Base-by-base conservation (phyloP, 2,888 invertebrate species). In the Seladonia tumulorum region DNA sequence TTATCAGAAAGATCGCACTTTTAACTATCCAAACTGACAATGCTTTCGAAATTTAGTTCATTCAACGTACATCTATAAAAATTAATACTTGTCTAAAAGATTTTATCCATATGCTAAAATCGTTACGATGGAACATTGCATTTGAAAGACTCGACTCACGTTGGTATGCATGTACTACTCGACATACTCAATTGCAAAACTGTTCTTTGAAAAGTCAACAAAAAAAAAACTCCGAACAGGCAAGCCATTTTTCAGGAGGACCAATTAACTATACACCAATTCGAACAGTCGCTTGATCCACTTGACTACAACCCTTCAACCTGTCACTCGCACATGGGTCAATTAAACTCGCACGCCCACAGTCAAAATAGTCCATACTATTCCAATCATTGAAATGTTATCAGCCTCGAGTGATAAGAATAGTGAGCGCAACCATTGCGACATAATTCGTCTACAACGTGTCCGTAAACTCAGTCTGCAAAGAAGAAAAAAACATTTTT, bases 341-440 rank as follows among this genome's bases (percentile, higher is more conserved):
- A 39, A 39, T 68, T 39, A 22, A 68, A 22, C 39, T n/a, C 39
- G 39, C 39, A 39, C 39, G 3, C n/a, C 18, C 12, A 39, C 39
- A 39, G 39, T 39, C 39, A 68, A 68, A 68, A 68, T 68, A 22
- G 68, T 22, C 39, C 35, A 66, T 35, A 7, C 66, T 35, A 66
- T 66, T 18, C 35, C 35, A 8, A 35, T 66, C 66, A 35, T 35
- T 18, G 4, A 66, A 66, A 66, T 18, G 66, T 66, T 66, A 66
- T 66, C 66, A 66, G 66, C 29, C 66, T 66, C 16, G 16, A 66
- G 35, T 66, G 18, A 66, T 66, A 18, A 66, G 66, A 66, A 66
- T 66, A 18, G 8, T 8, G 25, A 14, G 60, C 60, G 25, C 60
- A 60, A 60, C 14, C 25, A 60, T 25, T 25, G 60, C 12, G 0